Conservation (phyloP, 2,797 vertebrate species). For the Aldrovandia affinis region DNA sequence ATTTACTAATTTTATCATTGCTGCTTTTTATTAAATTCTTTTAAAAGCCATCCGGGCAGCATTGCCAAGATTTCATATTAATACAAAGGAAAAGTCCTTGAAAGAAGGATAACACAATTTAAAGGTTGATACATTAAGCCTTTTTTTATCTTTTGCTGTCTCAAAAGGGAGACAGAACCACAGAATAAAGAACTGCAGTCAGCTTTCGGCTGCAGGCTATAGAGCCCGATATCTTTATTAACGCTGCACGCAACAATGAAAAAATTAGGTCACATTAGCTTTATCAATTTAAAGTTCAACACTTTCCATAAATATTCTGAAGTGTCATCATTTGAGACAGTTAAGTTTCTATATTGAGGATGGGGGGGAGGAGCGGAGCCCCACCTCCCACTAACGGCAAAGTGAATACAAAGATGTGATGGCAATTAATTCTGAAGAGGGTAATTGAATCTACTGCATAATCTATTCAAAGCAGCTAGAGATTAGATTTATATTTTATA, state of each 20-base stretch:
- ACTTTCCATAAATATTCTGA: background rate
- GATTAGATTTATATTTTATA: background rate
- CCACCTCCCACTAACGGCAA: background rate
- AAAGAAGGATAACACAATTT: conserved; percentile 76
- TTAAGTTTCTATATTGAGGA: background rate
- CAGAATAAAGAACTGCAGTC: conserved; percentile 25
- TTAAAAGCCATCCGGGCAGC: conserved; percentile 74
- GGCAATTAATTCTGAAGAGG: background rate
- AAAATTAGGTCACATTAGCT: background rate
- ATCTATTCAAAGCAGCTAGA: background rate
- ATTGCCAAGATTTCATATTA: conserved; percentile 77
- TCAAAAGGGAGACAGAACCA: conserved; percentile 65
- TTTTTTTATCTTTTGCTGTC: conserved; percentile 50
- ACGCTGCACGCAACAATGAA: background rate
- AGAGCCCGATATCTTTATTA: background rate
- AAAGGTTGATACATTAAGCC: conserved; percentile 67
- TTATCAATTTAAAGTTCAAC: conserved; percentile 13
- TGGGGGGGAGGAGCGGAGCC: background rate
- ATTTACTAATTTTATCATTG: conserved; percentile 78
- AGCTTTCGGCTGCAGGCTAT: background rate
- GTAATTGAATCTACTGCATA: background rate
- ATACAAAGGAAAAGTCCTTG: conserved; percentile 71
- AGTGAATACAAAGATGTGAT: background rate
- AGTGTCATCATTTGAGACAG: background rate
- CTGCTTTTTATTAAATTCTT: conserved; percentile 80